phyloP scores from a whole-genome alignment of 2,888 invertebrate genomes.

The Drosophila kokeensis region DNA sequence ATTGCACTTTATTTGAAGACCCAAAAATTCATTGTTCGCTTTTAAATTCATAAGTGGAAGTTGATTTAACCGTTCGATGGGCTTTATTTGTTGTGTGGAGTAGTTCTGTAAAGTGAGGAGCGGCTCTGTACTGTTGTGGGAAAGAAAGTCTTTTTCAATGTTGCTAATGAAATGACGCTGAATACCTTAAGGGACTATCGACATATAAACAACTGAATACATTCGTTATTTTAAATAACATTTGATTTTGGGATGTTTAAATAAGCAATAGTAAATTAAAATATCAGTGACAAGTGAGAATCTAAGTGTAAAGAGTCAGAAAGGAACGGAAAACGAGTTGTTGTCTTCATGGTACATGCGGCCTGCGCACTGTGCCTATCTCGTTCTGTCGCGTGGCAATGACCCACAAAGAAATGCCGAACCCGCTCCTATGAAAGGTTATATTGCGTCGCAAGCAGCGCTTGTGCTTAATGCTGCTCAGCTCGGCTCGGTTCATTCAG shows the following conservation, averaged over 20 bases:
- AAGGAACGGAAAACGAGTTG: neutral
- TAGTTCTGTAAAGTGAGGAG: neutral
- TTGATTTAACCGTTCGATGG: neutral
- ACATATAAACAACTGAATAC: neutral
- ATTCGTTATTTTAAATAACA: no score
- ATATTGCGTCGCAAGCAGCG: neutral
- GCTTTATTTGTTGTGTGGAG: neutral
- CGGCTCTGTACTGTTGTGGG: neutral
- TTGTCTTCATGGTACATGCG: neutral
- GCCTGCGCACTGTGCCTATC: neutral
- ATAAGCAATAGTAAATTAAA: neutral
- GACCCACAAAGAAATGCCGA: neutral
- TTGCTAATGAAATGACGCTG: neutral
- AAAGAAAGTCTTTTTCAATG: neutral
- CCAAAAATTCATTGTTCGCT: neutral
- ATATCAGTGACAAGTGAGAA: neutral
- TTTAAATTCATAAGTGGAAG: neutral
- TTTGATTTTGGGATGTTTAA: neutral
- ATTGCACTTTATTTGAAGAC: neutral
- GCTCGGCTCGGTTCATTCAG: constrained; percentile 9
- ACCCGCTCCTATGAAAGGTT: neutral
- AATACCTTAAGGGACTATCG: no score
- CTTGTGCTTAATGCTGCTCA: constrained; percentile 1
- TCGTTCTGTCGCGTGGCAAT: neutral
- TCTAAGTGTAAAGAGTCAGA: neutral